A percentile compares a stretch with the other conserved stretches of the same genome.
Conservation (phyloP, 2,113 vertebrate species). For the Chloroceryle aenea region DNA sequence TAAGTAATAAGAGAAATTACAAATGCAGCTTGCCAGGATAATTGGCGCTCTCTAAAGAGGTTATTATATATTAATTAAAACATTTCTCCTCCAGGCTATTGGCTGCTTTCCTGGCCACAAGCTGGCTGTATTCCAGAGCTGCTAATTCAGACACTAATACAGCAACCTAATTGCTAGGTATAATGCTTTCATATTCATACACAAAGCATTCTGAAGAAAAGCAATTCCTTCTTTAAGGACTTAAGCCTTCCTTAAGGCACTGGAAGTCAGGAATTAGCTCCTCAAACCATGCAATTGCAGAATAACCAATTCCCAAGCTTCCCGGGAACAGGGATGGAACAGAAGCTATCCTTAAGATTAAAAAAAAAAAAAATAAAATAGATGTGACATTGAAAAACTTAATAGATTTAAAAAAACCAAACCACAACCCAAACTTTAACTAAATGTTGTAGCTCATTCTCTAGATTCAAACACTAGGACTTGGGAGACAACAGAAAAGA, state of each 20-base stretch:
- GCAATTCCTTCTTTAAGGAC: neutral
- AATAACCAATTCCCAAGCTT: neutral
- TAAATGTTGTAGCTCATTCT: neutral
- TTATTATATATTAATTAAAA: slow-evolving; percentile 43
- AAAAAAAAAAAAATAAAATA: neutral
- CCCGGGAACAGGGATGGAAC: neutral
- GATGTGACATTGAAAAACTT: neutral
- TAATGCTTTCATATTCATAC: slow-evolving; percentile 9
- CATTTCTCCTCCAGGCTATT: slow-evolving; percentile 20
- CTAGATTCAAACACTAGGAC: neutral
- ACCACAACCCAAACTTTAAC: neutral
- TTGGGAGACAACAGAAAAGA: neutral
- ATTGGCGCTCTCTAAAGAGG: neutral
- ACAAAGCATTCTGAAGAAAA: slow-evolving; percentile 2
- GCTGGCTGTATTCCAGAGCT: slow-evolving; percentile 18
- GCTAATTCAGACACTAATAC: slow-evolving; percentile 9
- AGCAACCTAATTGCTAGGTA: slow-evolving; percentile 40
- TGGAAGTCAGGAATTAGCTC: neutral
- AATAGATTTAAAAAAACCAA: neutral
- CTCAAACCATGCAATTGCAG: neutral
- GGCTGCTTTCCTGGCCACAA: slow-evolving; percentile 49
- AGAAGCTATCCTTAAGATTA: neutral
- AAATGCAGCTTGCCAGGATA: neutral
- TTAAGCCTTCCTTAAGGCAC: neutral
- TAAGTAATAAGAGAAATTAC: neutral